phyloP scores from a whole-genome alignment of 2,797 vertebrate genomes.

The Cirrhinus molitorella region DNA sequence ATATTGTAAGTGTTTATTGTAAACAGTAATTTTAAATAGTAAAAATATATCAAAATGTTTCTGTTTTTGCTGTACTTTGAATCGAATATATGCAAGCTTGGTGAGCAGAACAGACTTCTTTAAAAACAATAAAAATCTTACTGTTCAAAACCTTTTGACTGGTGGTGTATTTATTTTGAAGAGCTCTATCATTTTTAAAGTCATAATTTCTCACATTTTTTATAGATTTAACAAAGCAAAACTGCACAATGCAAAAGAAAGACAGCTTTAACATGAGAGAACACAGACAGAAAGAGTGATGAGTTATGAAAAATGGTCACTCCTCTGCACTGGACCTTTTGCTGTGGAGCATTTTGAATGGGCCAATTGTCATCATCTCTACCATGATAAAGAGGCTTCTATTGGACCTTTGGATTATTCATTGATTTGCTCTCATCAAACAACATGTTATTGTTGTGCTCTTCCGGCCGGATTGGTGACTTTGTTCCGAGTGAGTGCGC shows the following conservation, averaged over 20 bases:
- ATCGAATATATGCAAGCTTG: neutral
- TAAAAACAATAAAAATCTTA: too few relatives aligned
- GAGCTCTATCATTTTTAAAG: neutral
- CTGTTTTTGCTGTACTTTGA: too few relatives aligned
- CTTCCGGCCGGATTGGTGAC: constrained; percentile 23
- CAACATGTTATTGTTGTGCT: constrained; percentile 46
- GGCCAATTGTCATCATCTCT: constrained; percentile 46
- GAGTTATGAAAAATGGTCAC: constrained; percentile 54
- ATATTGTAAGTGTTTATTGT: too few relatives aligned
- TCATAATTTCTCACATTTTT: neutral
- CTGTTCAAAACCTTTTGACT: too few relatives aligned
- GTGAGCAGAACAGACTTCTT: too few relatives aligned
- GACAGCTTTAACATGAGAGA: neutral
- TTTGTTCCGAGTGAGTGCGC: neutral
- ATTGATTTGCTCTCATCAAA: constrained; percentile 45
- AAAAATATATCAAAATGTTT: too few relatives aligned
- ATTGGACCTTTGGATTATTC: constrained; percentile 40
- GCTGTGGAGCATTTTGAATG: constrained; percentile 30
- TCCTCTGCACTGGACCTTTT: constrained; percentile 47
- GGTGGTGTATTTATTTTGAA: neutral
- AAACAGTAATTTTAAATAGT: too few relatives aligned
- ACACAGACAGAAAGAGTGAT: constrained; percentile 27
- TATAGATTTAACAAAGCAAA: neutral
- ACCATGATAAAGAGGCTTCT: constrained; percentile 44
- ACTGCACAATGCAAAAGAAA: neutral